These are phyloP conservation scores for Lochmaea capreae DNA, from an alignment of 2,888 invertebrate species.

Conservation along the genomic window DNA sequence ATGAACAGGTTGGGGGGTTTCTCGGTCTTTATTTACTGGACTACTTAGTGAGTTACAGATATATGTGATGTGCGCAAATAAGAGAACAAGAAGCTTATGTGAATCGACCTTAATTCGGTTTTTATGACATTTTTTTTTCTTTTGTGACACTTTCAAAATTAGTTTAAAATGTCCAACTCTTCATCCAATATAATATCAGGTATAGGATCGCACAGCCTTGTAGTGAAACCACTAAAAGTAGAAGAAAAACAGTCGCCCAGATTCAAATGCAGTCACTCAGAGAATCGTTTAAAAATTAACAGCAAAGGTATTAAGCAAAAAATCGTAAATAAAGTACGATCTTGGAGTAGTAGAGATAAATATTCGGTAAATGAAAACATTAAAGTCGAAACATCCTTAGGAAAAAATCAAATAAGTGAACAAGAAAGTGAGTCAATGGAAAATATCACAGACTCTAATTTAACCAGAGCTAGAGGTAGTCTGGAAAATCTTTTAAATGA, in stretches of 20 bases:
- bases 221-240: conserved; percentile 44
- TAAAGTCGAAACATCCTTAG: conserved; percentile 47
- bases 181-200: conserved; percentile 43
- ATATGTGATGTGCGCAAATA: too few relatives aligned
- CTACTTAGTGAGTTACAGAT: too few relatives aligned
- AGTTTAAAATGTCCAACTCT: conserved; percentile 51
- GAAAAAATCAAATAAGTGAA: conserved; percentile 36
- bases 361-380: conserved; percentile 36
- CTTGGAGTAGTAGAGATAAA: conserved; percentile 51
- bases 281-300: conserved; percentile 49
- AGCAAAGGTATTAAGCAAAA: conserved; percentile 49
- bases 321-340: conserved; percentile 50
- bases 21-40: too few relatives aligned
- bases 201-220: conserved; percentile 38
- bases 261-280: conserved; percentile 51
- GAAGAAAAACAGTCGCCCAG: conserved; percentile 46
- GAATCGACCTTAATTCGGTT: neutral
- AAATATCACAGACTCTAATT: conserved; percentile 44
- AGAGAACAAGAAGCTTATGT: neutral
- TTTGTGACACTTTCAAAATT: conserved; percentile 27
- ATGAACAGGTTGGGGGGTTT: too few relatives aligned
- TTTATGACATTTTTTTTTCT: conserved; percentile 25
- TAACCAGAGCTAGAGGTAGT: conserved; percentile 58
- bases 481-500: conserved; percentile 57
- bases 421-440: conserved; percentile 37